Conservation (phyloP, 1,140 invertebrate species). For the Diplogasteroides magnus region DNA sequence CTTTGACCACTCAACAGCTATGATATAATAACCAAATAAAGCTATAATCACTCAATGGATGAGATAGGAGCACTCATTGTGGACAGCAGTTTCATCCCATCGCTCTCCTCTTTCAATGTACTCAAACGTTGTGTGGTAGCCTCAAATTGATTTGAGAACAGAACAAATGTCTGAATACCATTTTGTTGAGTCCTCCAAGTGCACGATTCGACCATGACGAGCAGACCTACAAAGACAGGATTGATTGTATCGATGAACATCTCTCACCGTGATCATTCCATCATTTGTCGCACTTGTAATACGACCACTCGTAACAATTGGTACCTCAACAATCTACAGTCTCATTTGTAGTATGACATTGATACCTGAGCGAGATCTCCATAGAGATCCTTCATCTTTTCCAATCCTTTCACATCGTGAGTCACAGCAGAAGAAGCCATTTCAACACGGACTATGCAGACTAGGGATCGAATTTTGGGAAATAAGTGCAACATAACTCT, state of each 20-base stretch:
- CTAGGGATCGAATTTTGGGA: too few species aligned
- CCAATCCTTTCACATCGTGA: slow-evolving; percentile 24
- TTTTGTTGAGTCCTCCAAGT: slow-evolving; percentile 2
- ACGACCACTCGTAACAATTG: slow-evolving; percentile 23
- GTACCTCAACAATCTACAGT: background rate
- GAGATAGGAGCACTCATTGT: slow-evolving; percentile 16
- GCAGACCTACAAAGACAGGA: slow-evolving; percentile 1
- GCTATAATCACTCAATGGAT: slow-evolving; percentile 11
- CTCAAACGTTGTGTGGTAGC: background rate
- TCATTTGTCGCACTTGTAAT: slow-evolving; percentile 9
- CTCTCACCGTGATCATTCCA: slow-evolving; percentile 4
- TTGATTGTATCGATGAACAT: too few species aligned
- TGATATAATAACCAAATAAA: background rate
- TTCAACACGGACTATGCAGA: too few species aligned
- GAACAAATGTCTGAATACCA: background rate
- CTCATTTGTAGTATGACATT: too few species aligned
- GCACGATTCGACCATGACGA: background rate
- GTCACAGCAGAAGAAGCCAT: slow-evolving; percentile 16
- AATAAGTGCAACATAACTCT: too few species aligned
- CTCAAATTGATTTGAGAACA: background rate
- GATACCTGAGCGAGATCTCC: slow-evolving; percentile 29
- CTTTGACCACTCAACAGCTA: slow-evolving; percentile 34
- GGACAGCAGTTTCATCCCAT: slow-evolving; percentile 9
- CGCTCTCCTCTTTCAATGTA: background rate
- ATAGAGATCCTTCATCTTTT: slow-evolving; percentile 33